A percentile compares a stretch with the other conserved stretches of the same genome.
Conservation (phyloP, 2,797 vertebrate genomes). For the Crax fasciolata region DNA sequence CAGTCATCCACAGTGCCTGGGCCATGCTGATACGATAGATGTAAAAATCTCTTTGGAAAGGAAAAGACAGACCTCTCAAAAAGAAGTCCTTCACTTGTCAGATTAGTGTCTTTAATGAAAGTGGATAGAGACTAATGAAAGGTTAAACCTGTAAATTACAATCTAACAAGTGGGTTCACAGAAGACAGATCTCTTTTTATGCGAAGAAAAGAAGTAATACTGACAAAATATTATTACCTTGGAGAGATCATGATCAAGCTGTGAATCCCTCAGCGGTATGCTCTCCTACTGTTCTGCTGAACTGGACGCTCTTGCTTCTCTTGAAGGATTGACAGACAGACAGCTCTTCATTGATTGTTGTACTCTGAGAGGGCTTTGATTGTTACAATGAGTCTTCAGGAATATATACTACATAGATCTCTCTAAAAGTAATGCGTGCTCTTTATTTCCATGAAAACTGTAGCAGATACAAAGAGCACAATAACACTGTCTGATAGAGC, state of each 20-base stretch:
- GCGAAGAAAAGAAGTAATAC: constrained; percentile 41
- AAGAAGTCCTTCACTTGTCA: constrained; percentile 63
- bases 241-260: neutral
- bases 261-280: neutral
- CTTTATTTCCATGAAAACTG: neutral
- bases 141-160: constrained; percentile 69
- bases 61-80: constrained; percentile 62
- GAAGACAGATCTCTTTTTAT: constrained; percentile 24
- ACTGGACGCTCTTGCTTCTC: neutral
- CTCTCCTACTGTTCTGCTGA: constrained; percentile 54
- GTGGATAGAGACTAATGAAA: constrained; percentile 68
- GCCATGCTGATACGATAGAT: neutral
- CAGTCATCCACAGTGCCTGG: neutral
- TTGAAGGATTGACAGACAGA: constrained; percentile 59
- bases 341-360: constrained; percentile 52
- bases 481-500: neutral
- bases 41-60: constrained; percentile 4
- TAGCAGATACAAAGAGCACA: neutral
- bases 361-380: constrained; percentile 57
- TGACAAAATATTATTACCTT: constrained; percentile 62
- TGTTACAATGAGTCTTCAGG: constrained; percentile 5
- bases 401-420: neutral
- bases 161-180: constrained; percentile 54
- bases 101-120: constrained; percentile 71
- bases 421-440: neutral